A percentile compares a stretch with the other conserved stretches of the same genome.
Conservation (phyloP, 1,140 invertebrate genomes). For the Caenorhabditis latens region DNA sequence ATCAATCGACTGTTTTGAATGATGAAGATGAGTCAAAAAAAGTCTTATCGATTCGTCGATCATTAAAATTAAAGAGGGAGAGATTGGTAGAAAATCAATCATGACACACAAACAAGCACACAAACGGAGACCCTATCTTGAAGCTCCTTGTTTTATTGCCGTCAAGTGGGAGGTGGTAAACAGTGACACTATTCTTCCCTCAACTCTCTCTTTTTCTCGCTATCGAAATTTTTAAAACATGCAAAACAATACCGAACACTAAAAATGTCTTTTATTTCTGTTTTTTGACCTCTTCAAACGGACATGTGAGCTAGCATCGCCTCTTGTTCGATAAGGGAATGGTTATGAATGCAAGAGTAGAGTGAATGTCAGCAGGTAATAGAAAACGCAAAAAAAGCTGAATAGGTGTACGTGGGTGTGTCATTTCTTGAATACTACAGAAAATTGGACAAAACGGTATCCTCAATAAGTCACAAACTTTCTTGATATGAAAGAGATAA, state of each 20-base stretch:
- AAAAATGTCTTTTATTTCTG: not conserved
- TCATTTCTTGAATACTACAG: not conserved
- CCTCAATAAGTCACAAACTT: no score
- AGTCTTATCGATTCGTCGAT: no score
- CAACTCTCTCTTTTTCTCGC: conserved; percentile 12
- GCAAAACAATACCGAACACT: not conserved
- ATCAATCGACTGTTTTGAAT: conserved; percentile 1
- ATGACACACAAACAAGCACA: not conserved
- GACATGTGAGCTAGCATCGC: not conserved
- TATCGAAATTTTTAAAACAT: not conserved
- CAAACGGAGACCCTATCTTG: not conserved
- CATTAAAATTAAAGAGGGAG: not conserved
- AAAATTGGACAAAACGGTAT: not conserved
- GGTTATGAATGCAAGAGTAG: not conserved
- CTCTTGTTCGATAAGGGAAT: not conserved
- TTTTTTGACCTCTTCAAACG: not conserved
- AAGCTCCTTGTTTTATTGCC: conserved; percentile 42
- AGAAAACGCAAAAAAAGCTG: not conserved
- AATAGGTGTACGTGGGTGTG: not conserved
- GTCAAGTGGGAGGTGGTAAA: conserved; percentile 55
- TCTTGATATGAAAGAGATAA: no score
- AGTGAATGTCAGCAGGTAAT: not conserved
- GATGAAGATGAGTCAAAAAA: no score
- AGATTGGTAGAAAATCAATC: not conserved
- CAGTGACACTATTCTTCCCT: conserved; percentile 22